A percentile compares a stretch with the other conserved stretches of the same genome.
phyloP scores from a whole-genome alignment of 2,888 invertebrate species.

The Parasteatoda lunata region DNA sequence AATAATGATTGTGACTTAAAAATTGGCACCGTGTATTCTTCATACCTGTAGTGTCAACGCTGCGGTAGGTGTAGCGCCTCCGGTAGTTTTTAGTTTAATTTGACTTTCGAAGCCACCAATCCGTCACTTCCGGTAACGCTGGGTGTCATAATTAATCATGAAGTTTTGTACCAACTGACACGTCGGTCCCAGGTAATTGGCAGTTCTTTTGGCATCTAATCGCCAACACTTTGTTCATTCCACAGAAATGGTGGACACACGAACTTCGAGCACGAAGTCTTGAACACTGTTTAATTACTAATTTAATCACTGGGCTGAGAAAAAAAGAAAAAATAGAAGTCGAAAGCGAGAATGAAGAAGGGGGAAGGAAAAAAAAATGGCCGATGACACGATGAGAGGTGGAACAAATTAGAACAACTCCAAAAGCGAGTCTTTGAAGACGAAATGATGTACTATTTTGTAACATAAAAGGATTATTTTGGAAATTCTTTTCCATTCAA shows the following conservation, averaged over 20 bases:
- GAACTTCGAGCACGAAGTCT: neutral
- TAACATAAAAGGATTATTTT: no score
- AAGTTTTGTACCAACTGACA: constrained; percentile 64
- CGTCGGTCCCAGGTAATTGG: constrained; percentile 51
- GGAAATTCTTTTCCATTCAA: no score
- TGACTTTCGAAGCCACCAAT: constrained; percentile 57
- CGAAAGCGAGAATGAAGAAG: neutral
- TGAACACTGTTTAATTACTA: constrained; percentile 30
- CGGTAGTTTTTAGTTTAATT: constrained; percentile 65
- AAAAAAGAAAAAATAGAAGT: constrained; percentile 5
- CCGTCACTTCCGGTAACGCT: constrained; percentile 63
- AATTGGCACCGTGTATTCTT: constrained; percentile 65
- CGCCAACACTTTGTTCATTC: constrained; percentile 49
- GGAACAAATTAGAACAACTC: no score
- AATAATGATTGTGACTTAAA: constrained; percentile 66
- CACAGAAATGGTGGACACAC: constrained; percentile 3
- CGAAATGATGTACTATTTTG: no score
- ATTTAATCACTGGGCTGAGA: neutral
- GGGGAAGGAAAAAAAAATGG: no score
- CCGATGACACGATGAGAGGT: no score
- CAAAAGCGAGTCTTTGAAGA: no score
- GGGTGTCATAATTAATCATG: constrained; percentile 67
- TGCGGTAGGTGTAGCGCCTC: constrained; percentile 66
- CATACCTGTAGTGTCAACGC: constrained; percentile 60
- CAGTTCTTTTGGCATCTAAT: constrained; percentile 53